phyloP scores from a whole-genome alignment of 1,140 invertebrate species.

The Cepaea nemoralis region DNA sequence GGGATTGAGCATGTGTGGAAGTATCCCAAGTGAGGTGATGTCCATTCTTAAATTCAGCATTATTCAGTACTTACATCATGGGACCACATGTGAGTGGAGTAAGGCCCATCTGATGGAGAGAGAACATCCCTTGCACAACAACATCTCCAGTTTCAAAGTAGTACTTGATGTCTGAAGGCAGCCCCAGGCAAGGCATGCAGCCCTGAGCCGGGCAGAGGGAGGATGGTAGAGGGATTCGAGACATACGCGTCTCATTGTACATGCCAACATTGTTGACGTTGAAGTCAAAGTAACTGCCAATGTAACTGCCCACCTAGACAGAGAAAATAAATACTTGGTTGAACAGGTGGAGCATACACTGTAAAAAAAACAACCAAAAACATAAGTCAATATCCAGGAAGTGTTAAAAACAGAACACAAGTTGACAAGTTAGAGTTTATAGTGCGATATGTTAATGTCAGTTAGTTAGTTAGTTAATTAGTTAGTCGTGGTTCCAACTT shows the following conservation, averaged over 20 bases:
- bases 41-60: too few relatives aligned
- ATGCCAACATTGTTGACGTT: conserved; percentile 53
- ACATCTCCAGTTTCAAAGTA: conserved; percentile 60
- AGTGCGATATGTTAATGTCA: too few relatives aligned
- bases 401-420: too few relatives aligned
- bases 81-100: conserved; percentile 55
- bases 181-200: conserved; percentile 55
- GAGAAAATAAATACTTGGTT: conserved; percentile 16
- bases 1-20: too few relatives aligned
- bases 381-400: too few relatives aligned
- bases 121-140: conserved; percentile 63
- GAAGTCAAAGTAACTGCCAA: conserved; percentile 51
- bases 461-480: too few relatives aligned
- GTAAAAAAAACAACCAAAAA: too few relatives aligned
- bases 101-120: conserved; percentile 53
- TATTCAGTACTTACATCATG: conserved; percentile 36
- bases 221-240: conserved; percentile 45
- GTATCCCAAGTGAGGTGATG: too few relatives aligned
- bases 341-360: too few relatives aligned
- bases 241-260: conserved; percentile 53
- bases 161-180: conserved; percentile 51
- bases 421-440: too few relatives aligned
- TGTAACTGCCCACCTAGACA: conserved; percentile 57
- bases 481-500: too few relatives aligned
- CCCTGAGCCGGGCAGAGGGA: conserved; percentile 53